A percentile compares a stretch with the other conserved stretches of the same genome.
These are phyloP conservation scores for Papilio xuthus DNA, from an alignment of 1,140 invertebrate species.

Conservation along the genomic window DNA sequence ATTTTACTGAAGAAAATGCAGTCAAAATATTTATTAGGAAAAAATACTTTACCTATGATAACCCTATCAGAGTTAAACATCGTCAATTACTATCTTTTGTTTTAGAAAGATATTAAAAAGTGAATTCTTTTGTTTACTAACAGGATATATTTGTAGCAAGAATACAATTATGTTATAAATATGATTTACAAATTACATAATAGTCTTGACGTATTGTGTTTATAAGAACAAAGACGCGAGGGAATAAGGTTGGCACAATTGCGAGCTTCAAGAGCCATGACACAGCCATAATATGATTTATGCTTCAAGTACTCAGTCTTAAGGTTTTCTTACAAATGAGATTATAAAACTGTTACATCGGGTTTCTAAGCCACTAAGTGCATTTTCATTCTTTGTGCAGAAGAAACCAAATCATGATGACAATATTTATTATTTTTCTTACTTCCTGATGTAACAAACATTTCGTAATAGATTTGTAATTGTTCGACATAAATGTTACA, in stretches of 20 bases:
- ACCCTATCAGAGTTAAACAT: not conserved
- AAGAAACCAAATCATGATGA: not conserved
- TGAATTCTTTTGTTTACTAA: not conserved
- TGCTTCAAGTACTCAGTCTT: constrained; percentile 17
- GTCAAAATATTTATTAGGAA: too few relatives aligned
- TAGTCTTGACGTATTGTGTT: not conserved
- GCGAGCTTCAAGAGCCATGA: not conserved
- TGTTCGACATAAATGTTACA: not conserved
- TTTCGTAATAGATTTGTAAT: not conserved
- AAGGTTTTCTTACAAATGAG: constrained; percentile 17
- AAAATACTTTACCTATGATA: not conserved
- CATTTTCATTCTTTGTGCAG: not conserved
- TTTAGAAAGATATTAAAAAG: too few relatives aligned
- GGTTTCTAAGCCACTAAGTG: constrained; percentile 6
- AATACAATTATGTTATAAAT: not conserved
- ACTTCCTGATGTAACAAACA: not conserved
- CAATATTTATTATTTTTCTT: not conserved
- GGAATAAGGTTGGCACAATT: constrained; percentile 18
- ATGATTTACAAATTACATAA: not conserved
- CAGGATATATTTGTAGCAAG: not conserved
- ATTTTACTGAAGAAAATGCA: too few relatives aligned
- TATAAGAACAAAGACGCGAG: not conserved
- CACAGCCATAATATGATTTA: constrained; percentile 25
- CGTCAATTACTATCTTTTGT: not conserved
- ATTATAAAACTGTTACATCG: constrained; percentile 14